Evolutionary conservation across 2,113 vertebrate species (phyloP).

Genomic region (Barbus barbus): DNA sequence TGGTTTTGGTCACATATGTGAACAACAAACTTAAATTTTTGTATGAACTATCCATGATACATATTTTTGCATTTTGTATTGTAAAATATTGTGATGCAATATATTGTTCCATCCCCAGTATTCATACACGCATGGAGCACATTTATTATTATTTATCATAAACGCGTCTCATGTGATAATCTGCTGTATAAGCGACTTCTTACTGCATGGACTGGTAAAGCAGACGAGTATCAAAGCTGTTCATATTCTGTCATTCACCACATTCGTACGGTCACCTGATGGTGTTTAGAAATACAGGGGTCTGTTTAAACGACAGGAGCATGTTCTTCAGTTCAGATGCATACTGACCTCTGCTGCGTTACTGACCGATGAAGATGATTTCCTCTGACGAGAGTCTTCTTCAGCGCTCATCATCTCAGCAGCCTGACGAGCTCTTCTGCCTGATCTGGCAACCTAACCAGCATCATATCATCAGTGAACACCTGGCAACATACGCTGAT

Average conservation of each 20-base stretch:
- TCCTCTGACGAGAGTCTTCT: slow-evolving; percentile 77
- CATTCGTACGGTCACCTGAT: too few species aligned
- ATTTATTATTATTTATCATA: background rate
- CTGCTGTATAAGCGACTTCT: too few species aligned
- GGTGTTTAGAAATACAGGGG: too few species aligned
- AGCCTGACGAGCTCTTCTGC: slow-evolving; percentile 80
- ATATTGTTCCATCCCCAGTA: background rate
- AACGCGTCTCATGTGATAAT: too few species aligned
- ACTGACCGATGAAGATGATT: slow-evolving; percentile 70
- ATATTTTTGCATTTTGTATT: background rate
- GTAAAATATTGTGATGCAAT: background rate
- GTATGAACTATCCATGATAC: background rate
- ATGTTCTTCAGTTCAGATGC: background rate
- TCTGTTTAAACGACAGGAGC: background rate
- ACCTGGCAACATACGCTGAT: background rate
- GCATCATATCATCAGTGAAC: background rate
- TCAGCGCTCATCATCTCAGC: slow-evolving; percentile 73
- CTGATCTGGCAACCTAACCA: slow-evolving; percentile 81
- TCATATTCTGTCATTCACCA: too few species aligned
- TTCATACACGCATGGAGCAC: background rate
- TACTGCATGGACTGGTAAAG: too few species aligned
- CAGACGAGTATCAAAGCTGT: too few species aligned
- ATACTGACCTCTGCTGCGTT: slow-evolving; percentile 77
- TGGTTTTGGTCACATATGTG: too few species aligned
- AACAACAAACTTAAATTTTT: background rate